These are phyloP conservation scores for Labia minor DNA, from an alignment of 2,888 invertebrate species.

Conservation along the genomic window DNA sequence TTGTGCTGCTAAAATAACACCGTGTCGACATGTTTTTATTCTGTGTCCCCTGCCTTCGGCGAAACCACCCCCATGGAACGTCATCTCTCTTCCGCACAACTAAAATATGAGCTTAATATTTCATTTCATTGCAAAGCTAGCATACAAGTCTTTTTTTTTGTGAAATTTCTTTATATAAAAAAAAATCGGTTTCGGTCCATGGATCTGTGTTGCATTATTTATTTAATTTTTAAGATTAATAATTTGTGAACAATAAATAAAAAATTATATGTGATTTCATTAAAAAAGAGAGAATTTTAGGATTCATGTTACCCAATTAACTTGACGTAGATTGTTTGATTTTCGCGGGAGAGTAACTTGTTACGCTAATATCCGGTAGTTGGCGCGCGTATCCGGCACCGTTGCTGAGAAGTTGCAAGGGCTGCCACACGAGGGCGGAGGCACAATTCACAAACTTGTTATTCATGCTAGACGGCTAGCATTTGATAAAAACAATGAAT, in stretches of 20 bases:
- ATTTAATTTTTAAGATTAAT: not conserved
- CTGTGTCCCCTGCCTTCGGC: not conserved
- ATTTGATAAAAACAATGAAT: not conserved
- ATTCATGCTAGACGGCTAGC: not conserved
- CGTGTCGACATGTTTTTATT: slow-evolving; percentile 18
- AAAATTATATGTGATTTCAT: too few relatives aligned
- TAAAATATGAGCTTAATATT: slow-evolving; percentile 25
- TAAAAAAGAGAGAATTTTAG: too few relatives aligned
- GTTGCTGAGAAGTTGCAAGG: not conserved
- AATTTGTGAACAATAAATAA: not conserved
- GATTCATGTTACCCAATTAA: too few relatives aligned
- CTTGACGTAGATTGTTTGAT: not conserved
- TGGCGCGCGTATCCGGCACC: not conserved
- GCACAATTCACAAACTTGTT: not conserved
- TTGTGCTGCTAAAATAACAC: slow-evolving; percentile 18
- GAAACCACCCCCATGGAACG: slow-evolving; percentile 15
- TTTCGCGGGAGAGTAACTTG: not conserved
- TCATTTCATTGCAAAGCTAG: slow-evolving; percentile 25
- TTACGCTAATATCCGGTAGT: not conserved
- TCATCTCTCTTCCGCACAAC: slow-evolving; percentile 21
- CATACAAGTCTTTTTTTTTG: slow-evolving; percentile 17
- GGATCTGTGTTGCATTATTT: not conserved
- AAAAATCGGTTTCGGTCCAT: not conserved
- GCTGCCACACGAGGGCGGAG: not conserved
- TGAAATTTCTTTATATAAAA: not conserved